phyloP scores from a whole-genome alignment of 2,113 vertebrate genomes.

The Triplophysa tibetana region DNA sequence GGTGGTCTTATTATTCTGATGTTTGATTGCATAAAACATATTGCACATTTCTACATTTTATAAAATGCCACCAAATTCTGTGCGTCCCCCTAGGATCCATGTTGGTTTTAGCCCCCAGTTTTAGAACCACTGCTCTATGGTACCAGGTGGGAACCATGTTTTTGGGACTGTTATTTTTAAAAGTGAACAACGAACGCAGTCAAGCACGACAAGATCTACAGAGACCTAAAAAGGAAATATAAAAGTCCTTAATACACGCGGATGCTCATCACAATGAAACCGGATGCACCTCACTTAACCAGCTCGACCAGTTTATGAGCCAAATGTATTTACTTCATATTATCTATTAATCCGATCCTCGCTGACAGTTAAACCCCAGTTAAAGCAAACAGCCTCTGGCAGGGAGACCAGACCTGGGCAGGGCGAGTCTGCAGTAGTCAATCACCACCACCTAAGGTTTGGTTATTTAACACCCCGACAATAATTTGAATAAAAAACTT shows the following conservation, averaged over 20 bases:
- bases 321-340: slow-evolving; percentile 43
- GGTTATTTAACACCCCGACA: slow-evolving; percentile 13
- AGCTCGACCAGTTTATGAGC: slow-evolving; percentile 52
- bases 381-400: slow-evolving; percentile 30
- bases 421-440: slow-evolving; percentile 9
- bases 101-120: no score
- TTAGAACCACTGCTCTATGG: no score
- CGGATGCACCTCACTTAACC: slow-evolving; percentile 59
- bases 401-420: neutral
- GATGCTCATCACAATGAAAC: slow-evolving; percentile 47
- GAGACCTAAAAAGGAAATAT: slow-evolving; percentile 29
- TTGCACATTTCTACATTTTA: no score
- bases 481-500: slow-evolving; percentile 36
- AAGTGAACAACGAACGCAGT: slow-evolving; percentile 20
- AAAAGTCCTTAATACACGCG: slow-evolving; percentile 36
- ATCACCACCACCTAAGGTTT: slow-evolving; percentile 17
- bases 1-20: no score
- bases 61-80: no score
- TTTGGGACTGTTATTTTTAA: neutral
- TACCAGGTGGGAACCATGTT: no score
- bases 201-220: slow-evolving; percentile 8
- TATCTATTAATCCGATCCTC: slow-evolving; percentile 35
- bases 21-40: no score
- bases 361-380: slow-evolving; percentile 35
- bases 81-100: no score